phyloP scores from a whole-genome alignment of 2,113 vertebrate genomes.

The Antennarius striatus region DNA sequence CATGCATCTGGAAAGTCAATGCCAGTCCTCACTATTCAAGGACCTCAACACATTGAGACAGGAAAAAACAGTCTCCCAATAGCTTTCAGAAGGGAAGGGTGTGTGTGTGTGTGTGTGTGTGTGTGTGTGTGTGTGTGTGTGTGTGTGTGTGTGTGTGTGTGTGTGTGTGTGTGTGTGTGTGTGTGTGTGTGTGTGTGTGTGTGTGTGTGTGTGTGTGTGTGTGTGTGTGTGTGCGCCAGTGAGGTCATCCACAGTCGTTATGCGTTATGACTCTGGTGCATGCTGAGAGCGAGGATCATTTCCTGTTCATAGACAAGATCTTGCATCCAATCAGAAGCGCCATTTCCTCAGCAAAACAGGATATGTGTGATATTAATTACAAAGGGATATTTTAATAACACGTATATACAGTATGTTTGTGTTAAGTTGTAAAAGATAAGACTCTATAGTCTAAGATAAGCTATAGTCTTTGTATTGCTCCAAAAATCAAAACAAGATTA shows the following conservation, averaged over 20 bases:
- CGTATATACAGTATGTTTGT: not conserved
- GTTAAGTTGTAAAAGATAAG: not conserved
- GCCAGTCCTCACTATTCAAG: slow-evolving; percentile 53
- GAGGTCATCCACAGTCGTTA: slow-evolving; percentile 16
- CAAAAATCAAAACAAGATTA: too few species aligned
- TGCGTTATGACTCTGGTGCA: slow-evolving; percentile 2
- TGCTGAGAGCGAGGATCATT: slow-evolving; percentile 13
- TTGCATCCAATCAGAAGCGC: slow-evolving; percentile 22
- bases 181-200: not conserved
- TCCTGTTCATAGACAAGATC: slow-evolving; percentile 35
- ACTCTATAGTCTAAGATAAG: not conserved
- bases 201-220: slow-evolving; percentile 7
- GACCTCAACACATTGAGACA: slow-evolving; percentile 46
- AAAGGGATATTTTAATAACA: not conserved
- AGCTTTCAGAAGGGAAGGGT: slow-evolving; percentile 73
- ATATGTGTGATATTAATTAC: not conserved
- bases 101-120: slow-evolving; percentile 7
- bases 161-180: slow-evolving; percentile 7
- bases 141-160: not conserved
- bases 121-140: slow-evolving; percentile 1
- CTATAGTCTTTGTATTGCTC: too few species aligned
- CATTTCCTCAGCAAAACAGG: slow-evolving; percentile 11
- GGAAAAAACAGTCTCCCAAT: slow-evolving; percentile 52
- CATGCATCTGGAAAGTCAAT: slow-evolving; percentile 69
- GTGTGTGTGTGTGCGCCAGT: not conserved